Evolutionary conservation across 2,888 invertebrate genomes (phyloP), one percentile per base, ranked within the genome.

Genomic region (Meghimatium bilineatum): DNA sequence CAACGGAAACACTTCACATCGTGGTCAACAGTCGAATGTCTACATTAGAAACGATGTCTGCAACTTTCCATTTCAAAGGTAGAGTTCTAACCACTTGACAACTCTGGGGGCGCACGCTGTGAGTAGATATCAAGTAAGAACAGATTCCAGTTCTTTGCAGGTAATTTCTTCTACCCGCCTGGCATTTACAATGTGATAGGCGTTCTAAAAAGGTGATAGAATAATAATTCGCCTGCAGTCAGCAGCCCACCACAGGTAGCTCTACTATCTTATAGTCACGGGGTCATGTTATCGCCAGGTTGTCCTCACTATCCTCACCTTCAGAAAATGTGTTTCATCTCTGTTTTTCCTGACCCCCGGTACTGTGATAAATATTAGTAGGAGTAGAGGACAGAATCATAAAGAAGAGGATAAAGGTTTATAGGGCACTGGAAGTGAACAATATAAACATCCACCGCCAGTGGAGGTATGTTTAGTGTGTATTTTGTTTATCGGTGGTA

Each of bases 301-400:
- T 44, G 44, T 72, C 49, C 44, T 26, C n/a, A 36, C 69, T 71
- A 36, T 20, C 49, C 44, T 6, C 29, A 38, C 72, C 72, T 29
- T n/a, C 44, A 8, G 14, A 1, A 49, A 72, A n/a, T 44, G 44
- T 72, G 26, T n/a, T 44, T 44, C 44, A 44, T 72, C 44, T 72
- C 17, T 32, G 1, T 29, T 38, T 44, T 38, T 20, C 38, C 36
- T 20, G 3, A 26, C 36, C 44, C 17, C 44, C 29, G 14, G n/a
- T 44, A 72, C 72, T 72, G 49, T 44, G 44, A 44, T 72, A 72
- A 72, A 72, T 72, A 72, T 72, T 72, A 44, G 14, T 8, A 56
- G n/a, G 17, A n/a, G n/a, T n/a, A 44, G n/a, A 17, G 44, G n/a
- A n/a, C 29, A n/a, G 29, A 12, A 44, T 1, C 17, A n/a, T 12